phyloP scores from a whole-genome alignment of 2,888 invertebrate genomes.

The Epinotia ramella region DNA sequence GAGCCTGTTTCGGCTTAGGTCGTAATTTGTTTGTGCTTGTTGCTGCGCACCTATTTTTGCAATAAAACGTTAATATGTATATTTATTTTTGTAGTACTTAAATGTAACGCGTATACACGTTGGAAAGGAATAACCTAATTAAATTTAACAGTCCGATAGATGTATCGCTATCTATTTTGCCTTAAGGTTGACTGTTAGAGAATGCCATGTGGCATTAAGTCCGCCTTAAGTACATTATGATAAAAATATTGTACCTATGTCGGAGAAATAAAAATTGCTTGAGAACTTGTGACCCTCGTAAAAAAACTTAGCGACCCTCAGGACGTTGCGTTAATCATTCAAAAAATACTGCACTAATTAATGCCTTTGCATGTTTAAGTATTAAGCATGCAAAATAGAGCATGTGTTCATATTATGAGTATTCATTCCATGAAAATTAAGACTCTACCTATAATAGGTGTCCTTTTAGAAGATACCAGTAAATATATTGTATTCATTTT shows the following conservation, averaged over 20 bases:
- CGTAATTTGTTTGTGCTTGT: conserved; percentile 71
- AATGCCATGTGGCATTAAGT: background rate
- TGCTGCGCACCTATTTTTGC: conserved; percentile 62
- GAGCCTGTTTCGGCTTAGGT: conserved; percentile 71
- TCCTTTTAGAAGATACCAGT: too few species aligned
- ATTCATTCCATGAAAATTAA: background rate
- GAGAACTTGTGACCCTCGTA: background rate
- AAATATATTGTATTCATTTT: background rate
- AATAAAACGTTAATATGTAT: background rate
- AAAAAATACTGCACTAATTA: too few species aligned
- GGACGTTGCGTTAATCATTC: too few species aligned
- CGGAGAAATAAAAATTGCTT: background rate
- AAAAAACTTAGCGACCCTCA: background rate
- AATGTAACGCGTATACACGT: too few species aligned
- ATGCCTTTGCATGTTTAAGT: too few species aligned
- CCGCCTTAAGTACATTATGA: background rate
- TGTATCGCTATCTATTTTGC: background rate
- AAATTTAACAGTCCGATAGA: too few species aligned
- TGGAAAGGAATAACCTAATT: too few species aligned
- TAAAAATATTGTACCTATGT: too few species aligned
- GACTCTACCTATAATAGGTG: too few species aligned
- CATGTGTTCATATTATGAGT: background rate
- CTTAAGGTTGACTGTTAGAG: background rate
- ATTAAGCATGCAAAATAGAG: too few species aligned
- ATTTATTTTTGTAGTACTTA: background rate